These are phyloP conservation scores for Pedetes capensis DNA, from an alignment of 2,113 vertebrate genomes.

Conservation along the genomic window DNA sequence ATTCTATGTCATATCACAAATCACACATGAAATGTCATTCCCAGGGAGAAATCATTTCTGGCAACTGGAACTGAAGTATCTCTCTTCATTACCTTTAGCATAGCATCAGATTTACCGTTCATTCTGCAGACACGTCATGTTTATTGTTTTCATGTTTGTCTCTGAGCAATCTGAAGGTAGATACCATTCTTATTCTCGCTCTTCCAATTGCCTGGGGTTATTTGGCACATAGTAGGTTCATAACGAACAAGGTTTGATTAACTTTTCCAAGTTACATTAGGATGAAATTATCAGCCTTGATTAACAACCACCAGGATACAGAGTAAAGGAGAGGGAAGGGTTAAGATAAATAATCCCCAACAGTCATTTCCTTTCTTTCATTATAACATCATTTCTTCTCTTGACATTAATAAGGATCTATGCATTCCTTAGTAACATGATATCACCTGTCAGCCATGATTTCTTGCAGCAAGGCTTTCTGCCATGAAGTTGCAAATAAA, in stretches of 20 bases:
- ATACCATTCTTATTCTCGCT: background rate
- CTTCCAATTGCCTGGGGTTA: background rate
- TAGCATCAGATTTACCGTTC: no score
- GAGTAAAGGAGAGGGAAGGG: background rate
- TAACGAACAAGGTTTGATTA: background rate
- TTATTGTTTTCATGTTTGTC: background rate
- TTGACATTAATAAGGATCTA: background rate
- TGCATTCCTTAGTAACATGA: background rate
- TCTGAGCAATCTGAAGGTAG: background rate
- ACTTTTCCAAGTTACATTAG: background rate
- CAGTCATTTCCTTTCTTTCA: background rate
- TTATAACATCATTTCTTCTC: background rate
- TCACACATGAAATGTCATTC: background rate
- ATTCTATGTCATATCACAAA: background rate
- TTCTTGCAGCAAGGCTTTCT: slow-evolving; percentile 6
- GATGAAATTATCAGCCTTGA: background rate
- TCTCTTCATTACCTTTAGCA: background rate
- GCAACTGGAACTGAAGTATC: background rate
- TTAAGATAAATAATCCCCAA: background rate
- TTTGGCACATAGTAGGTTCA: background rate
- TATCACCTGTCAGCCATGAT: background rate
- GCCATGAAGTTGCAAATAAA: slow-evolving; percentile 23
- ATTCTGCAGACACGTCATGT: rapidly evolving
- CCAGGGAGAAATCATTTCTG: background rate
- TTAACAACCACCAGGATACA: background rate